Evolutionary conservation across 2,113 vertebrate species (phyloP).

Genomic region (Triplophysa dalaica): DNA sequence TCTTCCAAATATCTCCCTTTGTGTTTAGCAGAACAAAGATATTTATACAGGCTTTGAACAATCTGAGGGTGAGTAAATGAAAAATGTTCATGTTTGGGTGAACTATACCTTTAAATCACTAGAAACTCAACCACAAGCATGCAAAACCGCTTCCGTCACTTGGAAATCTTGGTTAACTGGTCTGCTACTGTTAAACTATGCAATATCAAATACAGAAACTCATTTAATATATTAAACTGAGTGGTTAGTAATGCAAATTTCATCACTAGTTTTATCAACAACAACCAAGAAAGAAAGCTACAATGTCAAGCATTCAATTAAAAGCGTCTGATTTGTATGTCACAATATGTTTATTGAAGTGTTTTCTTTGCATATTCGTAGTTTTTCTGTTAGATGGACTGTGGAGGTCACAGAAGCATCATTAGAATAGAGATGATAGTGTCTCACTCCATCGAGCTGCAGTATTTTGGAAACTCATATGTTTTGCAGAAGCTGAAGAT

Average conservation of each 20-base stretch:
- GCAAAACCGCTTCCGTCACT: not conserved
- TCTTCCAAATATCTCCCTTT: too few relatives aligned
- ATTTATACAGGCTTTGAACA: too few relatives aligned
- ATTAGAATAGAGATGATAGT: not conserved
- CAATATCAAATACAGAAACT: not conserved
- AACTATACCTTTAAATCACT: too few relatives aligned
- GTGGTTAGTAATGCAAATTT: not conserved
- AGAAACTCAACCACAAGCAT: not conserved
- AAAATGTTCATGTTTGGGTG: too few relatives aligned
- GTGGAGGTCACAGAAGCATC: not conserved
- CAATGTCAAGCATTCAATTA: not conserved
- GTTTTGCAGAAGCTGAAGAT: conserved; percentile 17
- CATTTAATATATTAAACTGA: not conserved
- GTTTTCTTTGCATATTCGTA: not conserved
- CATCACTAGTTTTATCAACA: not conserved
- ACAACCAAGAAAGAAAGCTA: not conserved
- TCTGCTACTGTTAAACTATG: not conserved
- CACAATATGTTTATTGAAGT: not conserved
- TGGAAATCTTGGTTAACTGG: not conserved
- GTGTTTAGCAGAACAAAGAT: too few relatives aligned
- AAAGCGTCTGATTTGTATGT: not conserved
- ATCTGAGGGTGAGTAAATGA: too few relatives aligned
- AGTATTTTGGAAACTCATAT: conserved; percentile 9
- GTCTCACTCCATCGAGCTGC: not conserved
- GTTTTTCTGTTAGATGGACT: not conserved